Percentiles rank a stretch among this genome's conserved stretches.
phyloP scores from a whole-genome alignment of 2,113 vertebrate species.

The Vicugna pacos region DNA sequence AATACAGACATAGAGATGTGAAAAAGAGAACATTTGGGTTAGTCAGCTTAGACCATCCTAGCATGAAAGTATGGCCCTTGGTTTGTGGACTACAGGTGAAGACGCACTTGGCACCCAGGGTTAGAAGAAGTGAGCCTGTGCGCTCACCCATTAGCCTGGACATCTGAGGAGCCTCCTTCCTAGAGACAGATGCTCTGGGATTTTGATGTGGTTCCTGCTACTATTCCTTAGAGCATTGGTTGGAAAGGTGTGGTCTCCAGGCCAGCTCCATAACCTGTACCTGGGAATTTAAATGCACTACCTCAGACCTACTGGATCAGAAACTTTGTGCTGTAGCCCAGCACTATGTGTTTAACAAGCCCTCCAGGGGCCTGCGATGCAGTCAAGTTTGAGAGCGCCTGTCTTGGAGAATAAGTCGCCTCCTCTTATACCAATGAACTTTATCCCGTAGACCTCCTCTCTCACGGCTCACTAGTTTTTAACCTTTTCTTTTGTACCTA shows the following conservation, averaged over 20 bases:
- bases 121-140: background rate
- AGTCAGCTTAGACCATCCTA: background rate
- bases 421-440: background rate
- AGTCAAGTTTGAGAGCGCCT: background rate
- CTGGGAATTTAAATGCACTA: background rate
- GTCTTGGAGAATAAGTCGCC: background rate
- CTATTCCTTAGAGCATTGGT: background rate
- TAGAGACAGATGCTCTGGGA: background rate
- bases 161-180: background rate
- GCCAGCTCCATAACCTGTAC: background rate
- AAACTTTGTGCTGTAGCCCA: background rate
- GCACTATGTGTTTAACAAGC: background rate
- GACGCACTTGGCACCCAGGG: background rate
- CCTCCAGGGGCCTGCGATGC: no score
- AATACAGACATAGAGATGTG: background rate
- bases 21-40: background rate
- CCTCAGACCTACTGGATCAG: background rate
- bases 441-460: background rate
- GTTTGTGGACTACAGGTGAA: background rate
- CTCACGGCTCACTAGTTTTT: background rate
- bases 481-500: background rate
- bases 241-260: background rate
- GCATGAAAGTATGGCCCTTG: background rate
- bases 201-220: background rate
- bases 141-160: background rate